Evolutionary conservation across 2,888 invertebrate species (phyloP), one percentile per base, ranked within the genome.

Genomic region (Artemia sinica): DNA sequence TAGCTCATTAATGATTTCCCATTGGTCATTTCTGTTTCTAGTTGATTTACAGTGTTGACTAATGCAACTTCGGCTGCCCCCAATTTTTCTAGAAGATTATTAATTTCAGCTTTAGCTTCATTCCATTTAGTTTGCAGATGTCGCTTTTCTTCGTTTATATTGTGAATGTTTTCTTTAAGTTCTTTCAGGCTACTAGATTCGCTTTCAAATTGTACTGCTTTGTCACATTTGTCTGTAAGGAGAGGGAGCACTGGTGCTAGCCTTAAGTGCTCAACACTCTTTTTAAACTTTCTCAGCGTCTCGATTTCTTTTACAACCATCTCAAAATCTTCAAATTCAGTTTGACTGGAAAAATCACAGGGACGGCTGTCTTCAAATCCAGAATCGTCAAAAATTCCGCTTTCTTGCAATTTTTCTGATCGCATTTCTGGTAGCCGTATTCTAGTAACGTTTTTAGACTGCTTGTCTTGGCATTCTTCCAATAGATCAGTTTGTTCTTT

Each of bases 281-380:
- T 58, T 28, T 58, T 58, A 28, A 58, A 58, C 63, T 58, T 58
- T 28, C 12, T 58, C 28, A 58, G 11, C 63, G 63, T 28, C 8
- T 58, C 63, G 63, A 58, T 58, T 28, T 58, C 63, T 58, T 58
- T 58, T 28, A 58, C 28, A n/a, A 58, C 63, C n/a, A 18, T 58
- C 8, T n/a, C 63, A 10, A 58, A 18, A 58, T 58, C 63, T 58
- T 58, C 63, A 28, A 58, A 58, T 8, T 58, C 63, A 18, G 63
- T 58, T 28, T 58, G 63, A 18, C 63, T 28, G 63, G 14, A 18
- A 28, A 58, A 58, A 28, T 58, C 63, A 10, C 28, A 28, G 12
- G 9, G 9, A 1, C n/a, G 14, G 63, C 14, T n/a, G 28, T 58
- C 63, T 58, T 18, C n/a, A 41, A 41, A 41, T 41, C 41, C 41